Evolutionary conservation across 2,113 vertebrate species (phyloP).

Genomic region (Leucopternis melanops): DNA sequence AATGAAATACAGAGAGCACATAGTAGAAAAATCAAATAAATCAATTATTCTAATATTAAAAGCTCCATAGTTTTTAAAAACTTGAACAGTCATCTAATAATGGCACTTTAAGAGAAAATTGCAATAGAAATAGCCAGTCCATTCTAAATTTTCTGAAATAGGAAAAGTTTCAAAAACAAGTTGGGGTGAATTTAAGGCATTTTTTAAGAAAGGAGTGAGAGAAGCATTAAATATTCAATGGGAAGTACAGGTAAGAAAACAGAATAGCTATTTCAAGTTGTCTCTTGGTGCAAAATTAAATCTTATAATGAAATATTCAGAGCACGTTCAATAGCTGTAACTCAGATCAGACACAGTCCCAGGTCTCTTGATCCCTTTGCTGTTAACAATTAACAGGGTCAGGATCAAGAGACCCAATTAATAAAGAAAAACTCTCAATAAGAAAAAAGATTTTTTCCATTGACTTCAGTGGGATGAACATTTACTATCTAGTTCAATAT

Average conservation of each 20-base stretch:
- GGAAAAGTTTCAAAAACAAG: not conserved
- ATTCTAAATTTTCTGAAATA: not conserved
- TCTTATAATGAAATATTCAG: constrained; percentile 41
- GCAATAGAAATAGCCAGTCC: not conserved
- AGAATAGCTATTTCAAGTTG: constrained; percentile 4
- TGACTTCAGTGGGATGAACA: not conserved
- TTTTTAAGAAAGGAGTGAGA: not conserved
- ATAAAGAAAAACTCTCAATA: not conserved
- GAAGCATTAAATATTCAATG: not conserved
- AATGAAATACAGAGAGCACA: not conserved
- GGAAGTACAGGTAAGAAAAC: not conserved
- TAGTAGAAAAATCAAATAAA: not conserved
- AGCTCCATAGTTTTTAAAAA: not conserved
- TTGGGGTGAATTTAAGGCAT: not conserved
- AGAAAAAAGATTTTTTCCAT: not conserved
- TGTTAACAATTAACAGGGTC: constrained; percentile 51
- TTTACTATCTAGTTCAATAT: not conserved
- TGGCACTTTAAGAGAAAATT: not conserved
- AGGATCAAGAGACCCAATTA: constrained; percentile 27
- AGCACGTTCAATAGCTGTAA: constrained; percentile 2
- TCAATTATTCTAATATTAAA: not conserved
- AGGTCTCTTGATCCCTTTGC: not conserved
- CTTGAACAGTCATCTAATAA: not conserved
- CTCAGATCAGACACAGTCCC: not conserved
- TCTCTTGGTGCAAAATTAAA: constrained; percentile 8